A percentile compares a stretch with the other conserved stretches of the same genome.
Evolutionary conservation across 2,113 vertebrate species (phyloP).

Genomic region (Cettia cetti): DNA sequence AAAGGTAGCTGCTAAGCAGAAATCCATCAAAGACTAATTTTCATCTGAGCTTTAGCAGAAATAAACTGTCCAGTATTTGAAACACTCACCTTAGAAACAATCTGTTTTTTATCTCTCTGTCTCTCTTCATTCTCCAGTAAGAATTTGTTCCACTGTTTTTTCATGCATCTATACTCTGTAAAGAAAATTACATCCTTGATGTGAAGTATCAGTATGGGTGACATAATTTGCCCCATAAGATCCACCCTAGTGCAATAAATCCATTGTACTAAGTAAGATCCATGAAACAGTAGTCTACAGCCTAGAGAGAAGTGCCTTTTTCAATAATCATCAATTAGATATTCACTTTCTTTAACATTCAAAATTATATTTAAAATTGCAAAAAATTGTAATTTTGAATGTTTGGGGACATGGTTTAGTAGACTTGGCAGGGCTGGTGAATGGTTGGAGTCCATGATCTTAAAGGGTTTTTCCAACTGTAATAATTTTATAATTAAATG

Average conservation of each 20-base stretch:
- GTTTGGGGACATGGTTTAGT: neutral
- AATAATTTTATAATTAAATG: neutral
- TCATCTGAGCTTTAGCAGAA: neutral
- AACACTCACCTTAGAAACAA: neutral
- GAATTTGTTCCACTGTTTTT: neutral
- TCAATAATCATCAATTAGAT: neutral
- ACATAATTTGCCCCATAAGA: neutral
- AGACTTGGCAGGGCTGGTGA: neutral
- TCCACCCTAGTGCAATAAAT: neutral
- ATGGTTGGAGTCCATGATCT: neutral
- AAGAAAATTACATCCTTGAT: neutral
- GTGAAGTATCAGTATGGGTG: neutral
- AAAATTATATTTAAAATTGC: neutral
- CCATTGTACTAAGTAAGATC: neutral
- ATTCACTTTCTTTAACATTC: neutral
- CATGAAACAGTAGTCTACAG: neutral
- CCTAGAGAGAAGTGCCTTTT: neutral
- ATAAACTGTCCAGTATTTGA: neutral
- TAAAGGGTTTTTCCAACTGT: neutral
- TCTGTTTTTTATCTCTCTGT: neutral
- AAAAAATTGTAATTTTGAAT: neutral
- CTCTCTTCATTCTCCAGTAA: neutral
- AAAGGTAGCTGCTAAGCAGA: neutral
- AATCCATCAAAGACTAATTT: neutral
- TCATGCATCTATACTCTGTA: neutral